Evolutionary conservation across 2,888 invertebrate genomes (phyloP).

Genomic region (Coelinius sp.): DNA sequence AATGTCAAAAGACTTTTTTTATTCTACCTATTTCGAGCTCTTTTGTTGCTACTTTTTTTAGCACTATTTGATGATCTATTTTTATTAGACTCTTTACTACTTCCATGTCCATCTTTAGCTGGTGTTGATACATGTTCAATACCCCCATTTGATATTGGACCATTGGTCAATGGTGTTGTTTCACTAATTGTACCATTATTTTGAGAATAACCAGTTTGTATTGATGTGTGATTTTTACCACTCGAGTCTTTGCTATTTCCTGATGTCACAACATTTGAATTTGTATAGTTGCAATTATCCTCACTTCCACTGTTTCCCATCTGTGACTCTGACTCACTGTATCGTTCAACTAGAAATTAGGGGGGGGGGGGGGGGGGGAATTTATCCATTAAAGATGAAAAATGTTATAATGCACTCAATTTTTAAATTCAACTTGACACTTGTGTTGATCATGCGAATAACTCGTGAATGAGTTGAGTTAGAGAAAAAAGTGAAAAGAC

Average conservation of each 20-base stretch:
- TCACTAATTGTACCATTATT: slow-evolving; percentile 65
- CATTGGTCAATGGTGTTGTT: slow-evolving; percentile 63
- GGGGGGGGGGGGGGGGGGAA: neutral
- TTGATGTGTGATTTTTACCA: slow-evolving; percentile 67
- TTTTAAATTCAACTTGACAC: too few species aligned
- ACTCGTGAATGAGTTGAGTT: too few species aligned
- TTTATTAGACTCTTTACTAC: slow-evolving; percentile 70
- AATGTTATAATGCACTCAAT: too few species aligned
- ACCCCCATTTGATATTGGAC: slow-evolving; percentile 69
- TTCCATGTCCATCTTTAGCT: slow-evolving; percentile 62
- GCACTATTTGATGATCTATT: slow-evolving; percentile 72
- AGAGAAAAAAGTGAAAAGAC: too few species aligned
- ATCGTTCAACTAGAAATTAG: slow-evolving; percentile 79
- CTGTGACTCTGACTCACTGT: slow-evolving; percentile 91
- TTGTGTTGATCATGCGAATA: too few species aligned
- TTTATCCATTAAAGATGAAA: neutral
- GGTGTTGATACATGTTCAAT: slow-evolving; percentile 81
- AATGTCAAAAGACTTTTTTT: neutral
- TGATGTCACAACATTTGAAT: slow-evolving; percentile 62
- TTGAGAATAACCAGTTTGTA: slow-evolving; percentile 62
- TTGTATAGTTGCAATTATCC: slow-evolving; percentile 70
- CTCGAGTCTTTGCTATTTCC: slow-evolving; percentile 66
- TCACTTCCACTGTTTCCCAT: slow-evolving; percentile 74
- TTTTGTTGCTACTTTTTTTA: slow-evolving; percentile 86
- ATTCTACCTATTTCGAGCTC: slow-evolving; percentile 84